phyloP scores from a whole-genome alignment of 1,140 invertebrate genomes.

The Laupala kohalensis region DNA sequence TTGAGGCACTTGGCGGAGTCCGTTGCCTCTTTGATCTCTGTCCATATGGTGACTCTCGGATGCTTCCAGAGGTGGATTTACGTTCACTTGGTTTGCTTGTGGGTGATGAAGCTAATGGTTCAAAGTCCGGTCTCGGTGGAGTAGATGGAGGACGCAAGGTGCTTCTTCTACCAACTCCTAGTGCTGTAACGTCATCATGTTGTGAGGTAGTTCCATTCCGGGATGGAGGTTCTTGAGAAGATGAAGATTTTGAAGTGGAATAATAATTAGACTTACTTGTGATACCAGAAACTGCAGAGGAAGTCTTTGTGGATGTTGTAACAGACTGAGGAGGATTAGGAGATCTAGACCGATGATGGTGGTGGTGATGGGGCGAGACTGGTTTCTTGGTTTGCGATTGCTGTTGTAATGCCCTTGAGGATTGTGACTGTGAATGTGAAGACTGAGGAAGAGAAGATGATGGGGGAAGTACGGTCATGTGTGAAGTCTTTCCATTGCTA shows the following conservation, averaged over 20 bases:
- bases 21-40: constrained; percentile 7
- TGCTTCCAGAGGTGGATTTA: background rate
- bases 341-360: background rate
- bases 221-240: background rate
- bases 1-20: background rate
- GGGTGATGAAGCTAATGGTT: background rate
- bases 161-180: background rate
- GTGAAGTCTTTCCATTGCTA: background rate
- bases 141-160: background rate
- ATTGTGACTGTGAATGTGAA: background rate
- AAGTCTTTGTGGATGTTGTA: background rate
- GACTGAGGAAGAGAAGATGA: background rate
- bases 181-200: background rate
- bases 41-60: background rate
- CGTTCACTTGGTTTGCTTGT: background rate
- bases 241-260: background rate
- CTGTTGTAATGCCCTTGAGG: background rate
- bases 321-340: background rate
- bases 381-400: background rate
- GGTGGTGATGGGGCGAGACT: background rate
- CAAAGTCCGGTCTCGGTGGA: background rate
- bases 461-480: background rate
- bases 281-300: background rate
- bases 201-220: background rate
- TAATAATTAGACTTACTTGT: background rate